phyloP scores from a whole-genome alignment of 2,888 invertebrate species.

The Selenia dentaria region DNA sequence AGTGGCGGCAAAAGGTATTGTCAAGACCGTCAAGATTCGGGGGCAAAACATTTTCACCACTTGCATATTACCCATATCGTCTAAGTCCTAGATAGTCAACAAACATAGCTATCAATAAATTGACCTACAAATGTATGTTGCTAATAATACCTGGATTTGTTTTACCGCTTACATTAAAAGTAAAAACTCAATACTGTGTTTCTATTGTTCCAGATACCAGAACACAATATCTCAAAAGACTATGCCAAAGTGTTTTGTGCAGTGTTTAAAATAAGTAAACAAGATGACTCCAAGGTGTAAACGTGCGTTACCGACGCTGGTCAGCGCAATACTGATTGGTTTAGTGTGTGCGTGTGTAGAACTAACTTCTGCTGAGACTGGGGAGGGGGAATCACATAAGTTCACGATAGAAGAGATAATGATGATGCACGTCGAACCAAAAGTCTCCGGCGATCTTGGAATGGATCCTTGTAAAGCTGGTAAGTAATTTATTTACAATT shows the following conservation, averaged over 20 bases:
- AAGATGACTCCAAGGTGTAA: conserved; percentile 60
- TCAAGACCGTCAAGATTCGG: too few species aligned
- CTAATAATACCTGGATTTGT: too few species aligned
- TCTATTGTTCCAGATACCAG: conserved; percentile 65
- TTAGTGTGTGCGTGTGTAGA: conserved; percentile 49
- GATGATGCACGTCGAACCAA: conserved; percentile 86
- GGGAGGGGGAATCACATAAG: conserved; percentile 68
- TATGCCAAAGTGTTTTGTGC: conserved; percentile 60
- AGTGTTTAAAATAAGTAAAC: conserved; percentile 41
- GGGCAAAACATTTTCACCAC: too few species aligned
- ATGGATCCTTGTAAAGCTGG: conserved; percentile 95
- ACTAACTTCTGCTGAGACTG: conserved; percentile 55
- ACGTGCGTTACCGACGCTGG: conserved; percentile 50
- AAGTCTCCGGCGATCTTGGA: conserved; percentile 90
- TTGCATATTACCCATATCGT: too few species aligned
- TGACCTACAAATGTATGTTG: too few species aligned
- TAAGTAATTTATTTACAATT: conserved; percentile 76
- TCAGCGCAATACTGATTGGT: conserved; percentile 56
- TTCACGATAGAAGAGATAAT: conserved; percentile 89
- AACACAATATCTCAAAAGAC: conserved; percentile 36
- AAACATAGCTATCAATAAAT: too few species aligned
- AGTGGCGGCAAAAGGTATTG: too few species aligned
- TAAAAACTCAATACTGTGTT: too few species aligned
- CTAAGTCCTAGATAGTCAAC: too few species aligned
- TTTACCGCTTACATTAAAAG: too few species aligned